Percentiles rank a stretch among this genome's conserved stretches.
phyloP scores from a whole-genome alignment of 2,797 vertebrate species.

The Tokudaia muenninki region DNA sequence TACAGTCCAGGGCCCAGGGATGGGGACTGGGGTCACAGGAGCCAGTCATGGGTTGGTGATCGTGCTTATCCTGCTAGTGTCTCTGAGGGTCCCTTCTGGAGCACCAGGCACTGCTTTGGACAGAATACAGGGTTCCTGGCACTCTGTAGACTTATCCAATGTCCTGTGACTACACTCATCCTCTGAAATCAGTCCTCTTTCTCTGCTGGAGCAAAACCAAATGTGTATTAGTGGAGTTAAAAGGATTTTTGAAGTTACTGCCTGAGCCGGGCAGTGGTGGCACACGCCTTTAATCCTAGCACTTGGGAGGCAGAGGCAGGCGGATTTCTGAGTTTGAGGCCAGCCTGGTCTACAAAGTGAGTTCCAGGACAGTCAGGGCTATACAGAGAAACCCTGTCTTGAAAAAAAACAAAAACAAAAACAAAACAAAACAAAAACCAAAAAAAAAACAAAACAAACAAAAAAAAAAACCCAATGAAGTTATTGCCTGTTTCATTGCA shows the following conservation, averaged over 20 bases:
- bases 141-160: background rate
- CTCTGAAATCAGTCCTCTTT: background rate
- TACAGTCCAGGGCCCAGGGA: background rate
- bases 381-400: no score
- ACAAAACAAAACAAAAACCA: no score
- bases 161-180: background rate
- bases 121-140: background rate
- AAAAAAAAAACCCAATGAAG: background rate
- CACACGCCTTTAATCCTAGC: no score
- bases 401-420: no score
- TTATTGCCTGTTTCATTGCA: constrained; percentile 66
- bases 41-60: background rate
- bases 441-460: no score
- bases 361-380: no score
- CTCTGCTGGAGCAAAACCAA: background rate
- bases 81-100: background rate
- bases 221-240: constrained; percentile 36
- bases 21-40: rapidly evolving
- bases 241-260: constrained; percentile 63
- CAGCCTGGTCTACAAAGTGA: no score
- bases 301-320: no score
- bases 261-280: background rate
- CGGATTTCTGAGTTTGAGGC: no score
- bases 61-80: no score
- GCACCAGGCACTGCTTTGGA: background rate